Conservation (phyloP, 2,888 invertebrate genomes). For the Venusia cambrica region DNA sequence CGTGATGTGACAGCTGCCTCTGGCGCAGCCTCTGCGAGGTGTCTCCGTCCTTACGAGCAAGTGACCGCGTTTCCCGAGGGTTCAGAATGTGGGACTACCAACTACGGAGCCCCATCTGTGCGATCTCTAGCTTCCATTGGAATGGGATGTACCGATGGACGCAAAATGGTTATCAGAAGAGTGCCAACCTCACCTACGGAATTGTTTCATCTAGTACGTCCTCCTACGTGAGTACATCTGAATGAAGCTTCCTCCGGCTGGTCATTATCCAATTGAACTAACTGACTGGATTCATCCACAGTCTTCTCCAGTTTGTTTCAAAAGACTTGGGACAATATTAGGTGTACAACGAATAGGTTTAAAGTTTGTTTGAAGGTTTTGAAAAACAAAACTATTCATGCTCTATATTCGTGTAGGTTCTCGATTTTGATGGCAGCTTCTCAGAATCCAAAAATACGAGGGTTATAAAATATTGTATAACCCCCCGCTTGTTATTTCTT, state of each 20-base stretch:
- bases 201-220: conserved; percentile 91
- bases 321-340: too few species aligned
- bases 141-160: conserved; percentile 93
- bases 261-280: conserved; percentile 72
- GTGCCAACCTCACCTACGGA: conserved; percentile 93
- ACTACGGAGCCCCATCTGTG: conserved; percentile 86
- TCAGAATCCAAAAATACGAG: too few species aligned
- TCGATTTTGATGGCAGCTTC: too few species aligned
- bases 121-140: conserved; percentile 91
- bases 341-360: too few species aligned
- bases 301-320: conserved; percentile 27
- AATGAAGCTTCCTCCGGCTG: conserved; percentile 61
- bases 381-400: too few species aligned
- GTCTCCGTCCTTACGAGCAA: conserved; percentile 73
- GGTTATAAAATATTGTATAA: too few species aligned
- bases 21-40: conserved; percentile 71
- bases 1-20: conserved; percentile 69
- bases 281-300: conserved; percentile 43
- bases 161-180: conserved; percentile 90
- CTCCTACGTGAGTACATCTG: conserved; percentile 86
- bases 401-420: too few species aligned
- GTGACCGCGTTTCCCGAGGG: conserved; percentile 76
- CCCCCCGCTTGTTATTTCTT: too few species aligned
- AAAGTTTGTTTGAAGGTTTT: too few species aligned
- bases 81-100: conserved; percentile 82